Conservation (phyloP, 2,888 invertebrate species). For the Thumatha senex region DNA sequence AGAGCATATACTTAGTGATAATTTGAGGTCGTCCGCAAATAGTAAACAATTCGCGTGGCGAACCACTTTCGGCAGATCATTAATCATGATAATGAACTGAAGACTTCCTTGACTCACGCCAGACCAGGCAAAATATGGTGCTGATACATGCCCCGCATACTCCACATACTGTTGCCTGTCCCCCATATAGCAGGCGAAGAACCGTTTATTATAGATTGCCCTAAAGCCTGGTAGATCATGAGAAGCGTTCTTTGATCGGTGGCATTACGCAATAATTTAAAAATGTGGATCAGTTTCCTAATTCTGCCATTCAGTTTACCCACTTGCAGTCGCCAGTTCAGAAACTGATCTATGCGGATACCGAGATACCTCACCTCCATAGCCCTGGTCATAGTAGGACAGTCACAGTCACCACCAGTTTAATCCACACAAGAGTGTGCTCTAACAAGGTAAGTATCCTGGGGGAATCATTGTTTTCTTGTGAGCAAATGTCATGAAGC, state of each 20-base stretch:
- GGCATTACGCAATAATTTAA: neutral
- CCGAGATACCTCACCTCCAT: neutral
- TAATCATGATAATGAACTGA: too few species aligned
- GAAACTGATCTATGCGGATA: neutral
- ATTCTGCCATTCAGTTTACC: neutral
- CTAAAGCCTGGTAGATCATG: neutral
- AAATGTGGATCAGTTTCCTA: neutral
- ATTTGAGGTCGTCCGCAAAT: too few species aligned
- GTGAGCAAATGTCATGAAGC: too few species aligned
- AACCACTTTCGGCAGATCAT: too few species aligned
- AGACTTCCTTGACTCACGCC: too few species aligned
- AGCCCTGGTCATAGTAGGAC: neutral
- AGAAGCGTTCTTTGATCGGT: neutral
- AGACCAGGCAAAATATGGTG: too few species aligned
- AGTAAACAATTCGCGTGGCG: too few species aligned
- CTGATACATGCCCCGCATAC: too few species aligned
- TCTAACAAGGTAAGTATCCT: neutral
- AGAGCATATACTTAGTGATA: too few species aligned
- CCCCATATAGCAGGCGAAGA: too few species aligned
- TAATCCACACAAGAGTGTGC: neutral
- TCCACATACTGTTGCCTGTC: too few species aligned
- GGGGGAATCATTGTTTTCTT: neutral
- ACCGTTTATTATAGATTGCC: neutral
- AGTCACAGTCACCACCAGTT: neutral
- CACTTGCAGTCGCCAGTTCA: neutral